Conservation (phyloP, 2,113 vertebrate species). For the Mystacornis crossleyi region DNA sequence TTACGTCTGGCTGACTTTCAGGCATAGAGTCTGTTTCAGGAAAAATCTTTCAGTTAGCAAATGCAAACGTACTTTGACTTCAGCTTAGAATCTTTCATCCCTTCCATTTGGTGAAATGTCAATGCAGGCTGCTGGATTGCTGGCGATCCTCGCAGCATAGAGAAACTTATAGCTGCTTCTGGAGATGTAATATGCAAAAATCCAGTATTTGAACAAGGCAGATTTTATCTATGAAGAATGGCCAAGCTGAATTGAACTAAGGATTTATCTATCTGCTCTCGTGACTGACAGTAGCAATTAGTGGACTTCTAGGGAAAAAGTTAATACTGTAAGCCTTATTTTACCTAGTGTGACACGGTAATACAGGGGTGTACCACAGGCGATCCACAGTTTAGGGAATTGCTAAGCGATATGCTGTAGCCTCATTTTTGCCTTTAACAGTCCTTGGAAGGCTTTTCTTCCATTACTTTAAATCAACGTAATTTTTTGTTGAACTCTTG, state of each 20-base stretch:
- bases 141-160: neutral
- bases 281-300: neutral
- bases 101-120: neutral
- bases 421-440: neutral
- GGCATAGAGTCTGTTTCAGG: neutral
- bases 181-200: neutral
- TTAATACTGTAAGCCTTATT: neutral
- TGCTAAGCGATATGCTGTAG: neutral
- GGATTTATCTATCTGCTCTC: neutral
- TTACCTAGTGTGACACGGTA: neutral
- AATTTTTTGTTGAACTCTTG: neutral
- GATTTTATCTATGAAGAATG: neutral
- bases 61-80: neutral
- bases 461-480: neutral
- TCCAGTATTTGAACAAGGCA: neutral
- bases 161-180: neutral
- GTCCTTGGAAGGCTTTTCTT: neutral
- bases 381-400: neutral
- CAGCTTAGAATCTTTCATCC: neutral
- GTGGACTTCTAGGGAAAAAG: neutral
- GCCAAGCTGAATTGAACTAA: neutral
- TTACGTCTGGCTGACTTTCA: neutral
- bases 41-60: neutral
- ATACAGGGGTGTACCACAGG: accelerated
- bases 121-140: neutral